Conservation (phyloP, 2,113 vertebrate genomes). For the Anoplopoma fimbria region DNA sequence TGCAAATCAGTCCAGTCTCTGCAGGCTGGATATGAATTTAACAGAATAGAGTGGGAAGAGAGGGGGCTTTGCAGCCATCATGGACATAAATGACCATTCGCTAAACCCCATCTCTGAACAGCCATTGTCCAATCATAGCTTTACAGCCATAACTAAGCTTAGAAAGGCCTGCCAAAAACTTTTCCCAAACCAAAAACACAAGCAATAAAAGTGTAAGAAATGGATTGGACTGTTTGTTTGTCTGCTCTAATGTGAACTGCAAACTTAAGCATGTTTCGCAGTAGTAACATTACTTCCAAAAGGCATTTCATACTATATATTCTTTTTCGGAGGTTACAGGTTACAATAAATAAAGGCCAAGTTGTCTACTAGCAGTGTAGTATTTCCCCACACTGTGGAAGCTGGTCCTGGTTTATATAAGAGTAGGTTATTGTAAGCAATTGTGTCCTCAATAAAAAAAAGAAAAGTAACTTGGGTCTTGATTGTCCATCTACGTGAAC, state of each 20-base stretch:
- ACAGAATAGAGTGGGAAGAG: neutral
- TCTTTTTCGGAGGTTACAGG: no score
- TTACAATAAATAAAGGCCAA: no score
- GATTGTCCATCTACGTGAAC: no score
- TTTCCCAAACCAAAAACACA: neutral
- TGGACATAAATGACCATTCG: neutral
- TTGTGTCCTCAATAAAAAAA: no score
- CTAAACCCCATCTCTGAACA: neutral
- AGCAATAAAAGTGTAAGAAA: neutral
- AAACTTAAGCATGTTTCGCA: neutral
- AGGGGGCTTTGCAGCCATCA: neutral
- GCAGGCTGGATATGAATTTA: neutral
- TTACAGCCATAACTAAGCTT: neutral
- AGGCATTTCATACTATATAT: neutral
- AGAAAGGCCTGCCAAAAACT: neutral
- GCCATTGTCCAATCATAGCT: neutral
- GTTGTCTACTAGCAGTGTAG: no score
- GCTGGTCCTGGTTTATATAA: no score
- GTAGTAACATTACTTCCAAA: neutral
- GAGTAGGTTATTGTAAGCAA: no score
- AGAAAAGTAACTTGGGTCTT: no score
- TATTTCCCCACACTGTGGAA: no score
- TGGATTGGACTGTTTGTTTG: neutral
- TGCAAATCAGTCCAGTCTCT: slow-evolving; percentile 17
- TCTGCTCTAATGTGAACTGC: neutral